Base-by-base conservation (phyloP, 2,797 vertebrate genomes). In the Onychomys arenicola region DNA sequence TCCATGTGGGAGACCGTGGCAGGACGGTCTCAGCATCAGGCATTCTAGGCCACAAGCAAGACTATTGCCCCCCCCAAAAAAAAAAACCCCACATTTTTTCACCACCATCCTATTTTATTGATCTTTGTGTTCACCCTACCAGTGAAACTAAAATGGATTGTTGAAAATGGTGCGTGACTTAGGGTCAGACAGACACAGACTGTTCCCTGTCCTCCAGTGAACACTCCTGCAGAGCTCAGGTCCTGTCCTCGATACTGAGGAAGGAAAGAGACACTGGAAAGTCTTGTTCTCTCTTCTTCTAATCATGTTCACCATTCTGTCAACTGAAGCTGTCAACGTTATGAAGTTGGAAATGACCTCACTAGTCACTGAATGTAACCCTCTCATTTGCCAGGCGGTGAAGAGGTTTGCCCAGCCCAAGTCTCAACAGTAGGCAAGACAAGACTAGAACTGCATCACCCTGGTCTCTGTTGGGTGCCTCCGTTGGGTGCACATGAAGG, bases 141-240 rank as follows among this genome's bases (percentile, higher is more conserved):
- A 2, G 4, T 89, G 57, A 81, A 85, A 89, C 82, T 32, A 88
- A 91, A 92, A 92, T 52, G 65, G 49, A 92, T 78, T 34, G 69
- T 83, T 57, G 6, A 37, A 76, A 52, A 63, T 57, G 13, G 17
- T 61, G 25, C 80, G 5, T 88, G 52, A 67, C 27, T 19, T 80
- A 65, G 55, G 61, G 2, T 94, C 91, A 32, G 23, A 9, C 19
- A 84, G 34, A 34, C 14, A 55, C 9, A 69, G 25, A 34, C 6
- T 25, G 34, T 90, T 69, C 83, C 43, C 82, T 61, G 1, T 55
- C 27, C 25, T 49, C 73, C 19, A 23, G 27, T 34, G 37, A 93
- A 57, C 13, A 55, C 80, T 93, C 80, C 52, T 55, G 23, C 5
- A 0, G 73, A 49, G 4, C 37, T 9, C 34, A 37, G 19, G 82